These are phyloP conservation scores for Cyclargus thomasi DNA, from an alignment of 1,140 invertebrate genomes.

Conservation along the genomic window DNA sequence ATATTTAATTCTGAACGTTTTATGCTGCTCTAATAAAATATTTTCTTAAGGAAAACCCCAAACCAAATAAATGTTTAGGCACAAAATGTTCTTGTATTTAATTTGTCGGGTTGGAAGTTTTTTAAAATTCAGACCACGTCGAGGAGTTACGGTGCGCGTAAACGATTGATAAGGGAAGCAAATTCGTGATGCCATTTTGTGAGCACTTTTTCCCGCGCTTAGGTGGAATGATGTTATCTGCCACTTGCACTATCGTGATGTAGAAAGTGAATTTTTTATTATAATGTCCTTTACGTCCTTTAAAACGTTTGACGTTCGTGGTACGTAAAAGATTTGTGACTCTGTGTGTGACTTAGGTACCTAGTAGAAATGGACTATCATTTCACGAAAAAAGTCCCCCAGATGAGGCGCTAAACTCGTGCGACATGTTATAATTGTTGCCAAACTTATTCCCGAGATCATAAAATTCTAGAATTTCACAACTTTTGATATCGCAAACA, in stretches of 20 bases:
- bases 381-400: too few relatives aligned
- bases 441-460: too few relatives aligned
- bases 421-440: too few relatives aligned
- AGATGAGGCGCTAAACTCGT: too few relatives aligned
- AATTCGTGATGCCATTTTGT: background rate
- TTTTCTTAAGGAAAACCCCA: background rate
- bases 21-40: background rate
- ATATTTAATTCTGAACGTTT: background rate
- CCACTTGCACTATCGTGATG: background rate
- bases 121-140: background rate
- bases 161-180: background rate
- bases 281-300: background rate
- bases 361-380: too few relatives aligned
- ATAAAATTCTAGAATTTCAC: too few relatives aligned
- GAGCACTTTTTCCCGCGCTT: background rate
- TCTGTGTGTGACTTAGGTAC: too few relatives aligned
- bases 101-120: background rate
- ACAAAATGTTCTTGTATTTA: background rate
- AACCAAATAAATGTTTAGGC: background rate
- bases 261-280: background rate
- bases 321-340: too few relatives aligned
- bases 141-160: background rate
- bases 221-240: background rate
- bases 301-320: too few relatives aligned
- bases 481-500: too few relatives aligned